phyloP scores from a whole-genome alignment of 1,140 invertebrate species.

The Linepithema humile region DNA sequence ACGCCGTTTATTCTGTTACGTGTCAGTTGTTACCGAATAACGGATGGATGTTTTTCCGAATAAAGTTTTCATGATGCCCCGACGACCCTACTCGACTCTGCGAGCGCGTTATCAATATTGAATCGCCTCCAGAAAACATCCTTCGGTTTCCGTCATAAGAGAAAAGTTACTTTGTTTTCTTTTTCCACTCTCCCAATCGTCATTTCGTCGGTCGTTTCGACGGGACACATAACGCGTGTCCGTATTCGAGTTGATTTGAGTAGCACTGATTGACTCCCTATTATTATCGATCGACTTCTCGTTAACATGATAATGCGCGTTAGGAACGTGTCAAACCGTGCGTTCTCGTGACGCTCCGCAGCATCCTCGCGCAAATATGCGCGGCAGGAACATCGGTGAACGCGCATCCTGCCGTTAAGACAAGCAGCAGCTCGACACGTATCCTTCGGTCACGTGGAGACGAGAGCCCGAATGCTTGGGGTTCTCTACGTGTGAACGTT shows the following conservation, averaged over 20 bases:
- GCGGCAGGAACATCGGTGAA: constrained; percentile 18
- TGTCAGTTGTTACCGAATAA: constrained; percentile 54
- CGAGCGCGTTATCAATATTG: constrained; percentile 13
- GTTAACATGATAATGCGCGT: constrained; percentile 42
- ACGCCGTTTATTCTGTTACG: constrained; percentile 49
- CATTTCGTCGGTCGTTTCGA: not conserved
- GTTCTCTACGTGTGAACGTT: constrained; percentile 57
- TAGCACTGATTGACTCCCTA: constrained; percentile 27
- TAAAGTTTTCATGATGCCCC: constrained; percentile 36
- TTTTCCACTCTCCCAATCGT: not conserved
- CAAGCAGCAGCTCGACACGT: constrained; percentile 49
- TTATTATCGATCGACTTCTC: not conserved
- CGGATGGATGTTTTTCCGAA: constrained; percentile 45
- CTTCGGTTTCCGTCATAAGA: not conserved
- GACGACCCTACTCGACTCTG: not conserved
- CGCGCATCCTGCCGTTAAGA: constrained; percentile 28
- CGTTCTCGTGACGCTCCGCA: constrained; percentile 14
- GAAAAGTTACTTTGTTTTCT: not conserved
- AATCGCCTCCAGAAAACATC: not conserved
- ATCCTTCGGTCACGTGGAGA: constrained; percentile 43
- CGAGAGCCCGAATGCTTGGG: constrained; percentile 42
- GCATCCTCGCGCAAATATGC: constrained; percentile 33
- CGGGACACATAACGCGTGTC: too few relatives aligned
- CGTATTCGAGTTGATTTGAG: not conserved
- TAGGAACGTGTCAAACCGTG: constrained; percentile 39